These are phyloP conservation scores for Brachylomia viminalis DNA, from an alignment of 2,888 invertebrate species.

Conservation along the genomic window DNA sequence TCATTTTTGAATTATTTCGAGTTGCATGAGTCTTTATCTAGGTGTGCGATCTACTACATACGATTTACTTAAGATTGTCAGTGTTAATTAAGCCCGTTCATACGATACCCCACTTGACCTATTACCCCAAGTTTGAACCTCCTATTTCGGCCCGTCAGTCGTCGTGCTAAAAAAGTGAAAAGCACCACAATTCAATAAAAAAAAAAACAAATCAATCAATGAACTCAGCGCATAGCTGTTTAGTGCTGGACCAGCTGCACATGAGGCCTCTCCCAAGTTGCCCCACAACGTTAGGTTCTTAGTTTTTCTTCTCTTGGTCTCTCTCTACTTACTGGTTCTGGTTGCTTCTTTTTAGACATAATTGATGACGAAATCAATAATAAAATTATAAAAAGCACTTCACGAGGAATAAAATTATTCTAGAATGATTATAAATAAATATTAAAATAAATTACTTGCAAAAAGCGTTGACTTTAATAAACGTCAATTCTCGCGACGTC, in stretches of 20 bases:
- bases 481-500: conserved; percentile 12
- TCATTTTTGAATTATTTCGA: too few species aligned
- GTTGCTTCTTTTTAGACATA: conserved; percentile 36
- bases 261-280: background rate
- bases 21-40: too few species aligned
- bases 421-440: background rate
- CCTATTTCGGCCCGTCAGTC: background rate
- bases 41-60: too few species aligned
- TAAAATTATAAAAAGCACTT: conserved; percentile 1
- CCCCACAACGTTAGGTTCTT: background rate
- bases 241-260: too few species aligned
- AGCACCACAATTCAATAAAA: background rate
- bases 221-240: background rate
- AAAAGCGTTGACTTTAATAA: background rate
- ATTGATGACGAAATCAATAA: background rate
- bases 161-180: background rate
- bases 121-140: background rate
- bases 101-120: background rate
- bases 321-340: conserved; percentile 40
- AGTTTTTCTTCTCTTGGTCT: background rate
- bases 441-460: conserved; percentile 29
- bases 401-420: background rate
- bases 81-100: background rate
- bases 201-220: background rate
- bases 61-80: background rate